Base-by-base conservation (phyloP, 2,113 vertebrate species). In the Stegastes partitus region DNA sequence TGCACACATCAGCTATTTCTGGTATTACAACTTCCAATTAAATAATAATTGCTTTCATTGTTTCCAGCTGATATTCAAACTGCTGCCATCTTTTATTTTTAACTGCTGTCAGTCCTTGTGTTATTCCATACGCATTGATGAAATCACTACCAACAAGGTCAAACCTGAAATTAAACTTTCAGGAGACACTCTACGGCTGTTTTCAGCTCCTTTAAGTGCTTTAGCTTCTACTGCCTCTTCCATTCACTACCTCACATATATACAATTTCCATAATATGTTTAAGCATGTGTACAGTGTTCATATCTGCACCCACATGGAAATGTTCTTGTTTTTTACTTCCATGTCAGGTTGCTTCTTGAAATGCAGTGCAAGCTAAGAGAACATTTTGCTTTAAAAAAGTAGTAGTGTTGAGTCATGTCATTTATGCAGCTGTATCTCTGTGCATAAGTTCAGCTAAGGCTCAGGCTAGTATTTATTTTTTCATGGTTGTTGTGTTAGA, bases 401-500 rank as follows among this genome's bases (percentile, higher is more conserved):
- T 11, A 11, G 22, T 25, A 21, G 18, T 47, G 47, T 74, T 59
- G 9, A 72, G 67, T 63, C 49, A 39, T 63, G 15, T 23, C 15
- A 23, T 51, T 68, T 37, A 37, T 39, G 21, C 16, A 16, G 18
- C 21, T 42, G 28, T 42, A 11, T 14, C 39, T 42, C 11, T 14
- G 3, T 42, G 11, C 49, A 5, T 58, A 5, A 54, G 57, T 28
- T 26, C 39, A 15, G 15, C 16, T 15, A 23, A 9, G 21, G 31
- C 18, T 6, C n/a, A 49, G 55, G 18, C 68, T 14, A 14, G 39
- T 42, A 42, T 42, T 9, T 34, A 5, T 34, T 42, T 42, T 42
- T 42, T 42, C 39, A 15, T 42, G 12, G 39, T 22, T 50, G 47
- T 68, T 53, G 19, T 56, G 10, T 44, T 50, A 1, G 21, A 51